These are phyloP conservation scores for Bradypodion ventrale DNA, from an alignment of 2,797 vertebrate genomes.

Conservation along the genomic window DNA sequence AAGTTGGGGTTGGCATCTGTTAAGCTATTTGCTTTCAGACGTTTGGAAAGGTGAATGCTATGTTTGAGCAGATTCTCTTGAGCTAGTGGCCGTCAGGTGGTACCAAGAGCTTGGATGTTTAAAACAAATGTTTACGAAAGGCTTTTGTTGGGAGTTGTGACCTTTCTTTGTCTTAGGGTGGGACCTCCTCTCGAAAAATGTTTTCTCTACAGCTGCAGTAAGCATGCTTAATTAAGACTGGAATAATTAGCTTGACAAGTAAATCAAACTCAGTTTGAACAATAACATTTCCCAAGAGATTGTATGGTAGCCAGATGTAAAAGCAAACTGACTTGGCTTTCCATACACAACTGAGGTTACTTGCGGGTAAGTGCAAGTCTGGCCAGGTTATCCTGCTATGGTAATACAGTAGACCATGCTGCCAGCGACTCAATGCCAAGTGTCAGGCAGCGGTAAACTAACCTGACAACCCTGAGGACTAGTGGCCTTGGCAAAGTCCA, in stretches of 20 bases:
- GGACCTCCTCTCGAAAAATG: slow-evolving; percentile 31
- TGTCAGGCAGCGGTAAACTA: no score
- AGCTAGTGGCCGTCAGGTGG: background rate
- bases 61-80: background rate
- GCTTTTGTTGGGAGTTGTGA: slow-evolving; percentile 8
- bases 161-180: slow-evolving; percentile 38
- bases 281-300: slow-evolving; percentile 63
- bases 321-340: slow-evolving; percentile 51
- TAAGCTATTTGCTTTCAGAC: background rate
- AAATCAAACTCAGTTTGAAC: slow-evolving; percentile 69
- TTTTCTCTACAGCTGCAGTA: slow-evolving; percentile 66
- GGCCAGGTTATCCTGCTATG: no score
- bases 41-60: background rate
- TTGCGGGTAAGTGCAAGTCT: slow-evolving; percentile 55
- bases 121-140: slow-evolving; percentile 13
- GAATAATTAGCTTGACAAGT: slow-evolving; percentile 73
- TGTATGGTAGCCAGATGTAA: slow-evolving; percentile 74
- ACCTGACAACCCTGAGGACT: no score
- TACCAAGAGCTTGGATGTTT: background rate
- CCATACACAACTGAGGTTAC: slow-evolving; percentile 40
- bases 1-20: no score
- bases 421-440: no score
- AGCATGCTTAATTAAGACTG: slow-evolving; percentile 74
- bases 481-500: no score
- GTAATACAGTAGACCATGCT: no score